phyloP scores from a whole-genome alignment of 2,113 vertebrate genomes.

The Atrichornis clamosus region DNA sequence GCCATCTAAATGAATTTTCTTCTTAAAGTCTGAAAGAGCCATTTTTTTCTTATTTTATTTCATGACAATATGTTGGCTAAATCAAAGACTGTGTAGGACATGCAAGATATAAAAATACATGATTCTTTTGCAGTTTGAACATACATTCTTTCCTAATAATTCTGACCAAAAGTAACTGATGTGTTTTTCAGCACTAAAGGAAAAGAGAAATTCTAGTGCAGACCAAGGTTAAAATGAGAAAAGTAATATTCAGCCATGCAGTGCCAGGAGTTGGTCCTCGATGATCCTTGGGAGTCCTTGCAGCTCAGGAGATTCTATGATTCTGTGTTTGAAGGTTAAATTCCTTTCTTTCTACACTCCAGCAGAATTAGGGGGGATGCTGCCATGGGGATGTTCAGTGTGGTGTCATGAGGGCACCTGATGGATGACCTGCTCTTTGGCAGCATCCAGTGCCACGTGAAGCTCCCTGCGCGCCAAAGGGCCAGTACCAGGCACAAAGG shows the following conservation, averaged over 20 bases:
- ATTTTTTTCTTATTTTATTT: not conserved
- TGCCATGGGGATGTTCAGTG: not conserved
- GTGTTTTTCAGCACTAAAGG: not conserved
- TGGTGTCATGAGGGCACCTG: not conserved
- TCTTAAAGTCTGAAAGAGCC: not conserved
- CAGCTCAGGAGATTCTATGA: not conserved
- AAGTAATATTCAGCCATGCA: not conserved
- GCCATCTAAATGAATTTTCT: constrained; percentile 2
- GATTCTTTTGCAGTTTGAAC: not conserved
- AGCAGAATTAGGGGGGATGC: not conserved
- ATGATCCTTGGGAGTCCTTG: not conserved
- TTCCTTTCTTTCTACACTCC: not conserved
- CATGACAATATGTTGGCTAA: not conserved
- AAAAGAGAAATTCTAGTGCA: not conserved
- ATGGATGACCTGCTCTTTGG: not conserved
- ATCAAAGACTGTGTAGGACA: not conserved
- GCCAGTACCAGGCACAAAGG: not conserved
- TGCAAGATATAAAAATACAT: not conserved
- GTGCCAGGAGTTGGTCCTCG: not conserved
- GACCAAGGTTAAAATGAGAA: not conserved
- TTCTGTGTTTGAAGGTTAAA: not conserved
- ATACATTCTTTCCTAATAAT: not conserved
- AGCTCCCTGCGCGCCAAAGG: not conserved
- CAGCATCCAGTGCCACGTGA: not conserved
- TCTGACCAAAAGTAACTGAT: not conserved